Conservation (phyloP, 2,113 vertebrate genomes). For the Rhipidura dahli region DNA sequence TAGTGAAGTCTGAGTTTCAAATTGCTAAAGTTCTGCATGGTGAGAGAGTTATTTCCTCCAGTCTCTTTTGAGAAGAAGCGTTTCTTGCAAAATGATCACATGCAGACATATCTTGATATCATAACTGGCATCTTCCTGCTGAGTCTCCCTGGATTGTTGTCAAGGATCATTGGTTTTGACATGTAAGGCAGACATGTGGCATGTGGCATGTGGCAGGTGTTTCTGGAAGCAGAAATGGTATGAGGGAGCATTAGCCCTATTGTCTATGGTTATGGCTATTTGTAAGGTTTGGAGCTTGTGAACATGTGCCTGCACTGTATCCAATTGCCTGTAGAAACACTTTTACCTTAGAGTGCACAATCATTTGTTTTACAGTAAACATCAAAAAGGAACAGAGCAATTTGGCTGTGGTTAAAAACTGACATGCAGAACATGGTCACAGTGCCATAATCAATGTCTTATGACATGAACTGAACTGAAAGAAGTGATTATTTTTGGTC, state of each 20-base stretch:
- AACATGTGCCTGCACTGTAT: not conserved
- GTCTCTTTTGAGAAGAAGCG: not conserved
- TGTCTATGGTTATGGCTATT: not conserved
- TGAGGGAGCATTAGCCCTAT: not conserved
- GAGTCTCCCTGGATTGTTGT: not conserved
- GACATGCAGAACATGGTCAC: not conserved
- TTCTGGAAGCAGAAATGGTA: not conserved
- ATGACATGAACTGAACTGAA: not conserved
- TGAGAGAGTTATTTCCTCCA: not conserved
- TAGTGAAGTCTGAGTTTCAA: not conserved
- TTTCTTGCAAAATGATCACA: not conserved
- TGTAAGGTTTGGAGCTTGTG: not conserved
- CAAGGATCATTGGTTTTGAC: rapidly evolving
- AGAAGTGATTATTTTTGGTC: not conserved
- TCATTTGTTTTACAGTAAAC: not conserved
- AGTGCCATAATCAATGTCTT: not conserved
- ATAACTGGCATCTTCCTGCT: not conserved
- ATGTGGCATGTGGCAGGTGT: not conserved
- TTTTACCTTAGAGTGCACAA: not conserved
- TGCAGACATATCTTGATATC: not conserved
- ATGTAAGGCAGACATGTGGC: not conserved
- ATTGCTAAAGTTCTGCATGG: not conserved
- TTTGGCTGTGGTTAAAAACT: not conserved
- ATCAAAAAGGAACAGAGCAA: not conserved
- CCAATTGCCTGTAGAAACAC: not conserved